phyloP scores from a whole-genome alignment of 2,797 vertebrate species.

The Cynopterus sphinx region DNA sequence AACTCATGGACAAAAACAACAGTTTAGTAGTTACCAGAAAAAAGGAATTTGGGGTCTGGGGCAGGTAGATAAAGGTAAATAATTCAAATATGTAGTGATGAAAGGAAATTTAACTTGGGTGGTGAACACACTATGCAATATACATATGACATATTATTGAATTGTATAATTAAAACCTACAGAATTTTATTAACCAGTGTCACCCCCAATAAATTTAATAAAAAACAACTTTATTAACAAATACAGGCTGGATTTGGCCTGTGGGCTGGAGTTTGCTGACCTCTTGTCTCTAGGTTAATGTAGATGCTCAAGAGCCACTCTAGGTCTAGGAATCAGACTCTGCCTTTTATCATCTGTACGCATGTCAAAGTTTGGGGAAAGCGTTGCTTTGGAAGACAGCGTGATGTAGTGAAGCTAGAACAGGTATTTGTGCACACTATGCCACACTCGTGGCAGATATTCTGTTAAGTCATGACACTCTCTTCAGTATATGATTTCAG shows the following conservation, averaged over 20 bases:
- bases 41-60: too few relatives aligned
- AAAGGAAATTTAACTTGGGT: too few relatives aligned
- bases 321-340: neutral
- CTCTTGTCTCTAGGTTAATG: neutral
- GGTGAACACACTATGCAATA: too few relatives aligned
- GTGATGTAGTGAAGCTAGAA: rapidly evolving
- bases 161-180: too few relatives aligned
- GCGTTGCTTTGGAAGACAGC: neutral
- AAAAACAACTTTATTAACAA: neutral
- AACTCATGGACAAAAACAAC: too few relatives aligned
- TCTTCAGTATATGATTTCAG: neutral
- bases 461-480: neutral
- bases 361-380: neutral
- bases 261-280: neutral
- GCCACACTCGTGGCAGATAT: neutral
- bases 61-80: too few relatives aligned
- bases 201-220: too few relatives aligned
- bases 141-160: too few relatives aligned
- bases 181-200: too few relatives aligned
- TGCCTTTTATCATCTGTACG: neutral
- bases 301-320: neutral
- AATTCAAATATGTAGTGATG: too few relatives aligned
- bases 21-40: too few relatives aligned
- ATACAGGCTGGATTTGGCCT: neutral
- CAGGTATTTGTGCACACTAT: neutral